Conservation (phyloP, 2,888 invertebrate genomes). For the Eueremaeus valkanovi region DNA sequence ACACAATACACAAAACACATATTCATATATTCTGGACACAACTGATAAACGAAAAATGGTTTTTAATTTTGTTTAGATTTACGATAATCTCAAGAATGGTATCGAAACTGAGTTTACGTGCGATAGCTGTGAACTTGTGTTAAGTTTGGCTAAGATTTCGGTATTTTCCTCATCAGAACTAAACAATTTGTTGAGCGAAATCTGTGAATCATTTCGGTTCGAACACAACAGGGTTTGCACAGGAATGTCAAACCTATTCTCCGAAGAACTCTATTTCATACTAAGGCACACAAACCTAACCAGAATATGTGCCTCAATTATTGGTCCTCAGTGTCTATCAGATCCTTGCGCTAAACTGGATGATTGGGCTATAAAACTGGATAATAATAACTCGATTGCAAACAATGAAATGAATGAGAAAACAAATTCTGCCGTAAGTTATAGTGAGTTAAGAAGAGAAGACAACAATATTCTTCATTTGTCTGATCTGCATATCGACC, state of each 20-base stretch:
- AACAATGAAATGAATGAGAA: neutral
- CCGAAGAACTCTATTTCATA: slow-evolving; percentile 30
- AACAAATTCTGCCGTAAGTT: neutral
- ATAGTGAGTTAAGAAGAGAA: too few species aligned
- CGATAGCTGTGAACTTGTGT: slow-evolving; percentile 8
- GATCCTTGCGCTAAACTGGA: slow-evolving; percentile 1
- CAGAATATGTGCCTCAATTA: slow-evolving; percentile 34
- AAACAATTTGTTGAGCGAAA: neutral
- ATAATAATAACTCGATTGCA: neutral
- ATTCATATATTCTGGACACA: too few species aligned
- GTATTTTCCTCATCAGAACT: slow-evolving; percentile 1
- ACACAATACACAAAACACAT: too few species aligned
- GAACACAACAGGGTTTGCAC: slow-evolving; percentile 34
- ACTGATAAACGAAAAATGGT: too few species aligned
- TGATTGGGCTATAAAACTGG: slow-evolving; percentile 15
- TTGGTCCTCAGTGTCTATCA: slow-evolving; percentile 29
- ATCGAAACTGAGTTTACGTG: neutral
- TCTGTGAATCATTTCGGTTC: slow-evolving; percentile 31
- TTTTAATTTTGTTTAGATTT: neutral
- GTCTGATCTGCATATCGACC: slow-evolving; percentile 40
- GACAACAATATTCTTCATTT: slow-evolving; percentile 30
- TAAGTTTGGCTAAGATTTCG: slow-evolving; percentile 17
- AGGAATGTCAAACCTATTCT: slow-evolving; percentile 27
- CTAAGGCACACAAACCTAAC: slow-evolving; percentile 30
- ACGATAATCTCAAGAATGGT: neutral